These are phyloP conservation scores for Sarcophaga peregrina DNA, from an alignment of 1,140 invertebrate species.

Conservation along the genomic window DNA sequence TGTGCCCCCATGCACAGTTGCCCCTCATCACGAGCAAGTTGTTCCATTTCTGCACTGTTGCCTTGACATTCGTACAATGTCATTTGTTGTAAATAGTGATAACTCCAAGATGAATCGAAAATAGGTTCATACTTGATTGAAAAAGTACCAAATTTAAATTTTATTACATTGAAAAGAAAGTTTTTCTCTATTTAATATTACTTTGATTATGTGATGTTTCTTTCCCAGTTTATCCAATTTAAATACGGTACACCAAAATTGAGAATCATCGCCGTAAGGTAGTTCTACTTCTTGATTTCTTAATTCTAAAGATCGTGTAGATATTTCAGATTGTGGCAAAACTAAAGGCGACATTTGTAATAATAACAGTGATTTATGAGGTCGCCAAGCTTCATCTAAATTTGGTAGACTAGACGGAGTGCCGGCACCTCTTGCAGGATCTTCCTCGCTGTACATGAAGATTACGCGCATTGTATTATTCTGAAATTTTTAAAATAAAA, in stretches of 20 bases:
- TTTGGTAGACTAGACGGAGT: constrained; percentile 65
- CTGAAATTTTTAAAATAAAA: constrained; percentile 61
- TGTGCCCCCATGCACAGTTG: constrained; percentile 70
- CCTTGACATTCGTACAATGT: constrained; percentile 76
- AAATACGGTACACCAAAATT: constrained; percentile 74
- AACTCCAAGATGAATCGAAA: constrained; percentile 68
- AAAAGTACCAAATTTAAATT: not conserved
- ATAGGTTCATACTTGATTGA: constrained; percentile 70
- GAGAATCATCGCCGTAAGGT: constrained; percentile 69
- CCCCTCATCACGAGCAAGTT: constrained; percentile 68
- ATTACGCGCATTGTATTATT: constrained; percentile 75
- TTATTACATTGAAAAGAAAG: not conserved
- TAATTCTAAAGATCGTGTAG: constrained; percentile 66
- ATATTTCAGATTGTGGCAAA: constrained; percentile 68
- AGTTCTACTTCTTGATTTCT: constrained; percentile 69
- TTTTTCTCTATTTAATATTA: constrained; percentile 53
- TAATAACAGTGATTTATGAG: constrained; percentile 71
- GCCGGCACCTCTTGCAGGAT: constrained; percentile 70
- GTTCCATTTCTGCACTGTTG: constrained; percentile 67
- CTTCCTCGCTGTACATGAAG: constrained; percentile 72
- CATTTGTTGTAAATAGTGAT: constrained; percentile 74
- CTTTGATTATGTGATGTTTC: constrained; percentile 74
- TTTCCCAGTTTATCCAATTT: constrained; percentile 69
- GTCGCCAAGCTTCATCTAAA: constrained; percentile 63
- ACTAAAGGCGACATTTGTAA: constrained; percentile 65